Conservation (phyloP, 2,797 vertebrate genomes). For the Halcyon smyrnensis region DNA sequence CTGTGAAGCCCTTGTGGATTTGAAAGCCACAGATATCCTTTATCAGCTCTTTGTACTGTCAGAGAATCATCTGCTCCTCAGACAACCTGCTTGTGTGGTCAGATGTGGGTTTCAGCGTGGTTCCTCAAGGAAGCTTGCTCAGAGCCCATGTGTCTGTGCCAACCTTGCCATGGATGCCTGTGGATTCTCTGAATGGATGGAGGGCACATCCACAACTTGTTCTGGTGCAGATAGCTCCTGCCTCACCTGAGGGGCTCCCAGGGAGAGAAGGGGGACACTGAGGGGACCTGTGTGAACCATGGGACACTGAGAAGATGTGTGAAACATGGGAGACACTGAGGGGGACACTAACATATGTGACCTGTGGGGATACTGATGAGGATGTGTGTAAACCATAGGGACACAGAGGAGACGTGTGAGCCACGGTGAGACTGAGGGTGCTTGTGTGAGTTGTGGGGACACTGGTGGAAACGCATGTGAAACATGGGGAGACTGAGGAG, state of each 20-base stretch:
- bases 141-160: rapidly evolving
- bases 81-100: rapidly evolving
- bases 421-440: no score
- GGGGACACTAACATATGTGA: neutral
- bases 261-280: neutral
- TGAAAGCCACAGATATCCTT: neutral
- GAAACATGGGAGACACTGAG: no score
- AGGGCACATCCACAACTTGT: neutral
- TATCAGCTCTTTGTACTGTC: rapidly evolving
- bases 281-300: rapidly evolving
- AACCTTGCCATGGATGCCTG: neutral
- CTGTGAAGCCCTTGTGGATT: rapidly evolving
- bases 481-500: neutral
- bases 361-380: neutral
- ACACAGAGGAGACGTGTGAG: no score
- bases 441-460: no score
- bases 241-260: neutral
- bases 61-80: rapidly evolving
- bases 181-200: rapidly evolving
- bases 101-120: rapidly evolving
- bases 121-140: neutral
- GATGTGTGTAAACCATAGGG: neutral
- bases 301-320: no score
- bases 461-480: rapidly evolving
- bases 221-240: neutral